These are phyloP conservation scores for Chromobotia macracanthus DNA, from an alignment of 2,797 vertebrate genomes.

Conservation along the genomic window DNA sequence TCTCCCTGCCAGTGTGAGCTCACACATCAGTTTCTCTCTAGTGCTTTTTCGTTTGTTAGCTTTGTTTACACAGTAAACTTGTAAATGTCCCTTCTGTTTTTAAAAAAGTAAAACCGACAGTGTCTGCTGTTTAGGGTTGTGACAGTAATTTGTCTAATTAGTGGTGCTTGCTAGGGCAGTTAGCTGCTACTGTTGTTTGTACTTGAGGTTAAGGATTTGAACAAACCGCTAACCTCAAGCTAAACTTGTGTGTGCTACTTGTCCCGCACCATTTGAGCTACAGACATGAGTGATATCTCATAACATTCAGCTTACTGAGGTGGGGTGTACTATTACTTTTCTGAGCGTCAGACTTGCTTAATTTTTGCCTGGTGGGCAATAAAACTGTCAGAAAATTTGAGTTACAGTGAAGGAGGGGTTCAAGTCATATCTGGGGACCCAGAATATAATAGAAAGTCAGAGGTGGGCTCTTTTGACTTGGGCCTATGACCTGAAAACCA, in stretches of 20 bases:
- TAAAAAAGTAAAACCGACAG: background rate
- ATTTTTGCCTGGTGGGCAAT: background rate
- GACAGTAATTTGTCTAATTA: background rate
- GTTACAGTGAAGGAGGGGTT: background rate
- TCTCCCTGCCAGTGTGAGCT: constrained; percentile 12
- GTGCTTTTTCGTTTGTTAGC: background rate
- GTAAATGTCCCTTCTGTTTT: constrained; percentile 31
- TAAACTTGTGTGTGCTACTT: background rate
- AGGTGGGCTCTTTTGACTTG: background rate
- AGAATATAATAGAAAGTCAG: background rate
- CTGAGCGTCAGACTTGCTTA: background rate
- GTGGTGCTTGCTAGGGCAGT: background rate
- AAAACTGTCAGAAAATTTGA: background rate
- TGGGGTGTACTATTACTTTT: background rate
- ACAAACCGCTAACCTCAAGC: background rate
- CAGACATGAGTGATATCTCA: constrained; percentile 2
- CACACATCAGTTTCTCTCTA: constrained; percentile 24
- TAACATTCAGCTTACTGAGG: background rate
- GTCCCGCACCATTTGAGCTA: background rate
- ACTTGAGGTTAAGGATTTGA: background rate
- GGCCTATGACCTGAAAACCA: background rate
- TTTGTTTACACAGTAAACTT: constrained; percentile 38
- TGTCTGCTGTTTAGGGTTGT: background rate
- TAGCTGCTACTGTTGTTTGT: background rate
- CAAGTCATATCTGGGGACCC: background rate